Conservation (phyloP, 2,113 vertebrate genomes). For the Microtus ochrogaster region DNA sequence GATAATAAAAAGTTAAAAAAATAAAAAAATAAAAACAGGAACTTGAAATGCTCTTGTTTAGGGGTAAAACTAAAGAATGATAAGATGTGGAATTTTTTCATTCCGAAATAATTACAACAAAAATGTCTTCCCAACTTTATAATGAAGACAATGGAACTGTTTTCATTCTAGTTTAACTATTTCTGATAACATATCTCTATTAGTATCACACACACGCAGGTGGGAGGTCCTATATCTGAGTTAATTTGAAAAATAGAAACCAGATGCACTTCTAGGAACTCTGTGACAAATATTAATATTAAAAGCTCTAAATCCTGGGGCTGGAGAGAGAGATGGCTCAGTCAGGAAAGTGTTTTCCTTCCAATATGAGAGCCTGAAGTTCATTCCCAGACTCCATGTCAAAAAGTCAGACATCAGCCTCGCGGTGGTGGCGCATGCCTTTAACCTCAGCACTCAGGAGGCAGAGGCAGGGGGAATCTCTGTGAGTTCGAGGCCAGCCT, state of each 20-base stretch:
- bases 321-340: not conserved
- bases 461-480: not conserved
- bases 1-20: too few species aligned
- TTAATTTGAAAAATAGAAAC: slow-evolving; percentile 2
- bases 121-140: not conserved
- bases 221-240: not conserved
- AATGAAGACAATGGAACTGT: not conserved
- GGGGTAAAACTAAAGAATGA: not conserved
- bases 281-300: not conserved
- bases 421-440: not conserved
- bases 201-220: not conserved
- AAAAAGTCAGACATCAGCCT: not conserved
- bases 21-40: not conserved
- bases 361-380: not conserved
- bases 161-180: not conserved
- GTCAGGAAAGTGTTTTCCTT: not conserved
- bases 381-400: not conserved
- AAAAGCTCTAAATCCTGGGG: not conserved
- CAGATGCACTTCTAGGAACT: not conserved
- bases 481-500: not conserved
- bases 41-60: not conserved
- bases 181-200: not conserved
- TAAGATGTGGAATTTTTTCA: too few species aligned
- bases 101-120: too few species aligned
- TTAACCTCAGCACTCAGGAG: not conserved